phyloP scores from a whole-genome alignment of 2,113 vertebrate species.

The Varanus salvator region DNA sequence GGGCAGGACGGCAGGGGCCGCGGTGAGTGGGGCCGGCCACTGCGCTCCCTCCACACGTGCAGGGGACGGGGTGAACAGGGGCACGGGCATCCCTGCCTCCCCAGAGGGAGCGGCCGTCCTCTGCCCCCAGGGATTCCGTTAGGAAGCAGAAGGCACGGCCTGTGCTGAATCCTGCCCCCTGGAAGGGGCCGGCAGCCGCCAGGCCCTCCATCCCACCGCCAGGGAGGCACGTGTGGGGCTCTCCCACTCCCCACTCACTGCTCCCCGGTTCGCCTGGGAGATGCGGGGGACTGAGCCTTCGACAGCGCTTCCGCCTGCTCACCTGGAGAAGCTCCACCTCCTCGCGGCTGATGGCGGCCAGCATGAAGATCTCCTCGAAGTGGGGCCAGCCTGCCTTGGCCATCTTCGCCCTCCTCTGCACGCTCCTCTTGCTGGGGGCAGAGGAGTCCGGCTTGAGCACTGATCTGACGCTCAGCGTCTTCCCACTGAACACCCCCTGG shows the following conservation, averaged over 20 bases:
- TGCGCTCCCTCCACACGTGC: neutral
- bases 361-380: conserved; percentile 96
- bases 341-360: conserved; percentile 84
- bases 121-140: too few species aligned
- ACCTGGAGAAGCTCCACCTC: conserved; percentile 93
- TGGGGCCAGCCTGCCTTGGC: conserved; percentile 83
- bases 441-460: conserved; percentile 30
- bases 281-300: too few species aligned
- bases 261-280: too few species aligned
- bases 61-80: neutral
- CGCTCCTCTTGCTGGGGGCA: neutral
- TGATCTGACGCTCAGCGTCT: conserved; percentile 62
- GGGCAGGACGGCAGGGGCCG: neutral
- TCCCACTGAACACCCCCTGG: conserved; percentile 87
- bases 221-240: too few species aligned
- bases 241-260: too few species aligned
- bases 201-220: too few species aligned
- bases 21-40: neutral
- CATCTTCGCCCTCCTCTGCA: neutral
- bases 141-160: too few species aligned
- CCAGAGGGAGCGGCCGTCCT: too few species aligned
- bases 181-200: too few species aligned
- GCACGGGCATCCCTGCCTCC: neutral
- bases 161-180: too few species aligned
- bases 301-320: neutral